phyloP scores from a whole-genome alignment of 2,113 vertebrate genomes.

The Psilopsiagon aurifrons region DNA sequence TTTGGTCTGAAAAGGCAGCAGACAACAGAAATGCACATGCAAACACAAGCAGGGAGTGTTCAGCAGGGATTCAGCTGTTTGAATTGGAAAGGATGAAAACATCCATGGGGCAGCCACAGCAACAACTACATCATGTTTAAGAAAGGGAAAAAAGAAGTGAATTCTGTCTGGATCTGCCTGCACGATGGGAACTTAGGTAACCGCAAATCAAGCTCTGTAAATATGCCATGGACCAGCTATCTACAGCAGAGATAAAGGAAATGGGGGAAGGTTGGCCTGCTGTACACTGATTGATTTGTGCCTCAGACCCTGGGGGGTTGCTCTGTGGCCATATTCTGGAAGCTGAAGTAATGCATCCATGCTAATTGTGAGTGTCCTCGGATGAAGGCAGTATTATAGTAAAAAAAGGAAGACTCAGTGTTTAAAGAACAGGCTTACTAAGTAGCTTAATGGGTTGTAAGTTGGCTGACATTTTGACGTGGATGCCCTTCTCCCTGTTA shows the following conservation, averaged over 20 bases:
- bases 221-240: background rate
- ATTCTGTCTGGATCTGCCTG: background rate
- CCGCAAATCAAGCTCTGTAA: background rate
- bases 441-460: slow-evolving; percentile 55
- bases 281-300: slow-evolving; percentile 8
- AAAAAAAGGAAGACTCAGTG: background rate
- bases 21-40: background rate
- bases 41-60: background rate
- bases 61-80: background rate
- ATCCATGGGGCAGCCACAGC: background rate
- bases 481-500: background rate
- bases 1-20: slow-evolving; percentile 24
- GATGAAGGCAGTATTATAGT: background rate
- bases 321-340: background rate
- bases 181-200: background rate
- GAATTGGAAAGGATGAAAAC: background rate
- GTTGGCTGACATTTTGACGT: slow-evolving; percentile 29
- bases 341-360: background rate
- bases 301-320: background rate
- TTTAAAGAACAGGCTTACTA: slow-evolving; percentile 10
- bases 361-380: background rate
- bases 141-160: background rate
- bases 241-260: background rate
- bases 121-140: background rate
- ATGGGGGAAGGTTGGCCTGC: background rate